Conservation (phyloP, 2,113 vertebrate genomes). For the Zingel zingel region DNA sequence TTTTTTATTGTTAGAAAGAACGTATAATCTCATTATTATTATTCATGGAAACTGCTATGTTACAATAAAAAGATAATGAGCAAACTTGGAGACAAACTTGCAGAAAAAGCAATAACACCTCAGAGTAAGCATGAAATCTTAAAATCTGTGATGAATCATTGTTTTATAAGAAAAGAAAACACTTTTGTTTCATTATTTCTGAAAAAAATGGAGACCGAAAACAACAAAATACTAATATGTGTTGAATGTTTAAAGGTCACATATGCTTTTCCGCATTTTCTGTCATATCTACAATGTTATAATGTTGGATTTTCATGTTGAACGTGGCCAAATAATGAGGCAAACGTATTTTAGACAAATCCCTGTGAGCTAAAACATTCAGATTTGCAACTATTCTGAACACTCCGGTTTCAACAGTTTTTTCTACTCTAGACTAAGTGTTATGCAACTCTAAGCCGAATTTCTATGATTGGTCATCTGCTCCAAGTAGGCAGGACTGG, state of each 20-base stretch:
- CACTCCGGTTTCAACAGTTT: no score
- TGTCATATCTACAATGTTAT: no score
- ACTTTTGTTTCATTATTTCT: slow-evolving; percentile 14
- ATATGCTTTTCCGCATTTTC: no score
- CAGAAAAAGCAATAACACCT: slow-evolving; percentile 8
- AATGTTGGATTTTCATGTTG: no score
- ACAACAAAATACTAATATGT: not conserved
- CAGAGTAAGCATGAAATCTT: slow-evolving; percentile 15
- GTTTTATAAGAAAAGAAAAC: slow-evolving; percentile 18
- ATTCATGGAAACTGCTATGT: slow-evolving; percentile 18
- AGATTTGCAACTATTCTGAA: no score
- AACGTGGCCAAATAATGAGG: no score
- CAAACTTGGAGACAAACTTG: slow-evolving; percentile 33
- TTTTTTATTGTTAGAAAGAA: slow-evolving; percentile 10
- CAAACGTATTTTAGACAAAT: no score
- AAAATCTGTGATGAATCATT: slow-evolving; percentile 36
- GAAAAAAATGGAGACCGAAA: slow-evolving; percentile 23
- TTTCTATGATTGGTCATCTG: no score
- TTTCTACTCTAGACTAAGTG: no score
- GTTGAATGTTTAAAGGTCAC: slow-evolving; percentile 15
- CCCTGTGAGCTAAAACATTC: no score
- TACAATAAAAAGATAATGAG: slow-evolving; percentile 42
- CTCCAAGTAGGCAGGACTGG: no score
- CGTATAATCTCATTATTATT: slow-evolving; percentile 39
- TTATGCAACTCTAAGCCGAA: no score